phyloP scores from a whole-genome alignment of 1,140 invertebrate genomes.

The Diprion similis region DNA sequence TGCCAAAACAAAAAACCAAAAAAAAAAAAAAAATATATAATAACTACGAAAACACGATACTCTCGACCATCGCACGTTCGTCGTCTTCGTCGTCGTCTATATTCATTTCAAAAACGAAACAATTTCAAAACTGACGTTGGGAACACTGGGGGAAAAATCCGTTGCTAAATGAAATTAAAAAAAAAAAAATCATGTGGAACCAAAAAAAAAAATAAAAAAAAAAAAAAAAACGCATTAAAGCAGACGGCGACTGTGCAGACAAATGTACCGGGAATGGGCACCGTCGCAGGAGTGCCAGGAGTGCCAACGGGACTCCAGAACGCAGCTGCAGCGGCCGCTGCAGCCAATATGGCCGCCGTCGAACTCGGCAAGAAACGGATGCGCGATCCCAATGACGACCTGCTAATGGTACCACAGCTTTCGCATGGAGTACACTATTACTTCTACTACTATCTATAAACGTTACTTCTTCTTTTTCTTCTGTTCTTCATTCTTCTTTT shows the following conservation, averaged over 20 bases:
- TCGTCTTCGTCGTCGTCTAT: not conserved
- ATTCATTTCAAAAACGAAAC: constrained; percentile 19
- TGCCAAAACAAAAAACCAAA: constrained; percentile 17
- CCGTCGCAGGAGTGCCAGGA: constrained; percentile 57
- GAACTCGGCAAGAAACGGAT: constrained; percentile 87
- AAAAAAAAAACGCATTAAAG: constrained; percentile 25
- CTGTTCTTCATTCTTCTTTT: too few species aligned
- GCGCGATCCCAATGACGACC: constrained; percentile 83
- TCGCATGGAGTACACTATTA: constrained; percentile 65
- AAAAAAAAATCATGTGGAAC: constrained; percentile 23
- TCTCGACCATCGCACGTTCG: constrained; percentile 11
- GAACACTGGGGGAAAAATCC: too few species aligned
- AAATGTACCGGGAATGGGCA: constrained; percentile 53
- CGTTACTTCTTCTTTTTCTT: not conserved
- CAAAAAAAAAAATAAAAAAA: constrained; percentile 21
- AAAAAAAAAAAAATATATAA: constrained; percentile 23
- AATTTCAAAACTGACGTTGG: not conserved
- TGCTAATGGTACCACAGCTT: constrained; percentile 89
- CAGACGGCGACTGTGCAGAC: constrained; percentile 58
- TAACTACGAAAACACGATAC: constrained; percentile 7
- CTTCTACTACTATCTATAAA: constrained; percentile 20
- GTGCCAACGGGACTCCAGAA: constrained; percentile 62
- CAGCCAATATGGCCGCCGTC: constrained; percentile 66
- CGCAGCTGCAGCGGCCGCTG: constrained; percentile 55
- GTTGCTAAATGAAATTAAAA: not conserved